These are phyloP conservation scores for Heteropelma amictum DNA, from an alignment of 2,888 invertebrate genomes.

Conservation along the genomic window DNA sequence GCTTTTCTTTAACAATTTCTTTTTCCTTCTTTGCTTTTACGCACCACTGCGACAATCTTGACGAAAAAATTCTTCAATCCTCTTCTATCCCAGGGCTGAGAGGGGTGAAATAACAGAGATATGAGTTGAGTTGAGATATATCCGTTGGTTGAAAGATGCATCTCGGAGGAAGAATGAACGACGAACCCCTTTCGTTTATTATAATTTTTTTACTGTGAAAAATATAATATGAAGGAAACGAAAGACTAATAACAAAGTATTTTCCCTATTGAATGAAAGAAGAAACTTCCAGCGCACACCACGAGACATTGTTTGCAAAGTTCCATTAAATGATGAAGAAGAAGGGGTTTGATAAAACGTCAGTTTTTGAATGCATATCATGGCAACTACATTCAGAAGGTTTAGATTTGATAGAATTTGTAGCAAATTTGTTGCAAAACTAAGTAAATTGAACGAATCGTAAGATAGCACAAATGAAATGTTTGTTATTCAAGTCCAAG, in stretches of 20 bases:
- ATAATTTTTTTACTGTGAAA: not conserved
- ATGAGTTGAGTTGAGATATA: too few relatives aligned
- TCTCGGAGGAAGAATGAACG: constrained; percentile 11
- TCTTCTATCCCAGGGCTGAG: not conserved
- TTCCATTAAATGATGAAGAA: constrained; percentile 55
- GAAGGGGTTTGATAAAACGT: too few relatives aligned
- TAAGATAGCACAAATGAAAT: too few relatives aligned
- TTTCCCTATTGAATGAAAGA: constrained; percentile 42
- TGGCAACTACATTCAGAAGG: too few relatives aligned
- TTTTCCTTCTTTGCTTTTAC: not conserved
- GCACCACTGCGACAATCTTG: not conserved
- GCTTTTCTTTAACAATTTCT: not conserved
- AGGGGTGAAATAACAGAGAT: constrained; percentile 21
- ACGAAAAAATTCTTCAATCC: not conserved
- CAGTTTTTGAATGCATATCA: too few relatives aligned
- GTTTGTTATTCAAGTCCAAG: too few relatives aligned
- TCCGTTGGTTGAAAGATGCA: constrained; percentile 13
- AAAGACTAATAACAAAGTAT: constrained; percentile 57
- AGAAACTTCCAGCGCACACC: constrained; percentile 41
- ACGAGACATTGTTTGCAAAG: constrained; percentile 29
- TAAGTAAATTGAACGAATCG: too few relatives aligned
- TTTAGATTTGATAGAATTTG: too few relatives aligned
- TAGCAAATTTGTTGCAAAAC: too few relatives aligned
- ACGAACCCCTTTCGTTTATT: not conserved
- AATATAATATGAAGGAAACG: not conserved